Base-by-base conservation (phyloP, 1,140 invertebrate species). In the Drosophila mojavensis region DNA sequence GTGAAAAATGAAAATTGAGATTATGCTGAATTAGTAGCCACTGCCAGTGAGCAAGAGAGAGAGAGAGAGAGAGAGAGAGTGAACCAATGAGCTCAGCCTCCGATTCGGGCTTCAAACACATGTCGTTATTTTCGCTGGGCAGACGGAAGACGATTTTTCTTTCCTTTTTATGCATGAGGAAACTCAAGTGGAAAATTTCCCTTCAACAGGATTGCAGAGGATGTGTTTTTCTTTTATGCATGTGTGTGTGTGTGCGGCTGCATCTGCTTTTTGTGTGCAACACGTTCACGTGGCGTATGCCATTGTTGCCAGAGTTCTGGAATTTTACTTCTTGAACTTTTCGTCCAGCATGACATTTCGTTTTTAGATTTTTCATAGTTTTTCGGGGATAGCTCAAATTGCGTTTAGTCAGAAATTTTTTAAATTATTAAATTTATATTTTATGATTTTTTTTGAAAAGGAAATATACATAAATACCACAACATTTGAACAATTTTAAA, bases 1-100 rank as follows among this genome's bases (percentile, higher is more conserved):
- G 83, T 86, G 83, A 89, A 88, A 89, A 83, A 88, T 88, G 69
- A 77, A 88, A 88, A 89, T 83, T 71, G 83, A 88, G 83, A 88
- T 86, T 85, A 85, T 69, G 71, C 43, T 55, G 45, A 68, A 56
- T n/a, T 26, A 50, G 47, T 48, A 15, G 24, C 43, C 43, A 47
- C n/a, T 17, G 6, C 15, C 28, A 39, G 50, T 10, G 54, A 59
- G 41, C 5, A 26, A 60, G 26, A 41, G 9, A 50, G 7, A 20
- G 1, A 48, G 6, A 20, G 15, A 48, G 45, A 47, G 17, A 48
- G 17, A 24, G 3, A 55, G 50, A 63, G 4, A 6, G 10, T n/a
- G 10, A 43, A 24, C 2, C 7, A 36, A 11, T 11, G 15, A 55
- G 24, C 15, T 17, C 48, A 10, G 51, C 28, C 55, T 73, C 64